Conservation (phyloP, 1,140 invertebrate species). For the Zaprionus capensis region DNA sequence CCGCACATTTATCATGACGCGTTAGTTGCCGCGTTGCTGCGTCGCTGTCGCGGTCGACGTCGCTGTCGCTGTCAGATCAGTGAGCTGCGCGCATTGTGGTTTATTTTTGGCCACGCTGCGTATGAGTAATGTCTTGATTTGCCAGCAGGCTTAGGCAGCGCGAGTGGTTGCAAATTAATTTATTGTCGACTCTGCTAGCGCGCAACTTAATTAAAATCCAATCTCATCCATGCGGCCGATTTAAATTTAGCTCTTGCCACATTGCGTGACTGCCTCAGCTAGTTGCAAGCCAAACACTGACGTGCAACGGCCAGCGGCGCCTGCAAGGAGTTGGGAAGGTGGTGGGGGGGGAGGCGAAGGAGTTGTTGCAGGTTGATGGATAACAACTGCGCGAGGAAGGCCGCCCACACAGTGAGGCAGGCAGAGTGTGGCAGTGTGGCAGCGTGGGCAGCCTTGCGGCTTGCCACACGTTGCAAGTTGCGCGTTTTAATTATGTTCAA, state of each 20-base stretch:
- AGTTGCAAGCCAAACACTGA: not conserved
- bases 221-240: constrained; percentile 13
- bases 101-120: constrained; percentile 68
- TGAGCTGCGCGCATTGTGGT: constrained; percentile 21
- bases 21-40: constrained; percentile 13
- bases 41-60: constrained; percentile 7
- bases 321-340: not conserved
- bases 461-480: constrained; percentile 16
- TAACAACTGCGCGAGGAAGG: constrained; percentile 4
- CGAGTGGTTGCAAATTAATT: constrained; percentile 58
- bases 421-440: not conserved
- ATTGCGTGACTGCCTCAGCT: not conserved
- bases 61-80: constrained; percentile 10
- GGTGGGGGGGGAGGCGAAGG: not conserved
- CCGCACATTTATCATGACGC: constrained; percentile 70
- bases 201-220: constrained; percentile 16
- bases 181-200: constrained; percentile 40
- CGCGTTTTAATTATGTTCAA: constrained; percentile 48
- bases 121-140: constrained; percentile 81
- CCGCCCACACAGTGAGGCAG: not conserved
- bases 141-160: constrained; percentile 70
- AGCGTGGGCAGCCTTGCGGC: not conserved
- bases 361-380: not conserved
- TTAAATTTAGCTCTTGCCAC: not conserved
- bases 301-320: not conserved